Percentiles rank a stretch among this genome's conserved stretches.
These are phyloP conservation scores for Gymnocephalus cernua DNA, from an alignment of 2,113 vertebrate genomes.

Conservation along the genomic window DNA sequence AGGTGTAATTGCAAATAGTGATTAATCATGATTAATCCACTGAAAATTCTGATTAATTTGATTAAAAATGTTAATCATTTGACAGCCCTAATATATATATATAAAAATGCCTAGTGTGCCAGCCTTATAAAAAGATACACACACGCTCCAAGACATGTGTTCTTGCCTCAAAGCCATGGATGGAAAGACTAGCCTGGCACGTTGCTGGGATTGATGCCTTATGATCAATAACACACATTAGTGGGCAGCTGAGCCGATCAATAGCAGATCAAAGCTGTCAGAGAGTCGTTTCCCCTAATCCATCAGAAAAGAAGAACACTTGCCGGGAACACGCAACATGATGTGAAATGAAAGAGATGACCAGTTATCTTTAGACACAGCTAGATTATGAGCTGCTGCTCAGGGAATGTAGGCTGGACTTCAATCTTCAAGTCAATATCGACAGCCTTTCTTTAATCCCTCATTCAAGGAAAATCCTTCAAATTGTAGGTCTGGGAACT, in stretches of 20 bases:
- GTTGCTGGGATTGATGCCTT: constrained; percentile 37
- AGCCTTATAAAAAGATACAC: neutral
- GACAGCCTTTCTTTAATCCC: constrained; percentile 6
- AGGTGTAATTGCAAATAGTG: no score
- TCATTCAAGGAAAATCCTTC: constrained; percentile 15
- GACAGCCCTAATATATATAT: neutral
- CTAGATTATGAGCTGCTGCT: constrained; percentile 9
- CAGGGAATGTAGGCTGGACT: constrained; percentile 10
- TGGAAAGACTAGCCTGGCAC: neutral
- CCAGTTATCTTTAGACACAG: constrained; percentile 63
- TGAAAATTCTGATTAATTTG: no score
- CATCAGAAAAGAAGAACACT: constrained; percentile 60
- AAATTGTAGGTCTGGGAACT: constrained; percentile 17
- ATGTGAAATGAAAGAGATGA: constrained; percentile 67
- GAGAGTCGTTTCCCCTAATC: constrained; percentile 63
- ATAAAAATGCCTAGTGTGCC: neutral
- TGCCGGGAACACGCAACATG: constrained; percentile 53
- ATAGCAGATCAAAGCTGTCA: constrained; percentile 83
- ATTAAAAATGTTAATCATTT: no score
- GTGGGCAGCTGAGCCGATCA: constrained; percentile 74
- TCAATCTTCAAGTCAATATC: constrained; percentile 21
- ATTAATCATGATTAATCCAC: no score
- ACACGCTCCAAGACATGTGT: neutral
- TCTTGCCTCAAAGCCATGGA: constrained; percentile 10
- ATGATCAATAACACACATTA: constrained; percentile 76